phyloP scores from a whole-genome alignment of 2,797 vertebrate genomes.

The Scyliorhinus canicula region DNA sequence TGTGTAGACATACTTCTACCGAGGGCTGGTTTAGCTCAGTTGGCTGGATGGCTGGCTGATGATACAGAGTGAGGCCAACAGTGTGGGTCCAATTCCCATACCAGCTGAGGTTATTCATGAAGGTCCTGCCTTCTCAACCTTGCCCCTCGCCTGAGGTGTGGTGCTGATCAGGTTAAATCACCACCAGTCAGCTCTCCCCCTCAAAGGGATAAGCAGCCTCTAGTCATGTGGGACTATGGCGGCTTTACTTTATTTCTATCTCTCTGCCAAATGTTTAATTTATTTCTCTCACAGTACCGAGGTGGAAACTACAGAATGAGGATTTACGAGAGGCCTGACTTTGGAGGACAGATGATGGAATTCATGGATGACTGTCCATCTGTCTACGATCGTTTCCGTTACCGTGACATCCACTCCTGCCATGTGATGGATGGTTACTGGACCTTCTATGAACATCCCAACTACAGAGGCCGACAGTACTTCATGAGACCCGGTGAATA shows the following conservation, averaged over 20 bases:
- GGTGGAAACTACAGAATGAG: slow-evolving; percentile 61
- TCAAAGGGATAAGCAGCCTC: too few species aligned
- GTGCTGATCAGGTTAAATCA: too few species aligned
- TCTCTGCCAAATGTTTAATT: background rate
- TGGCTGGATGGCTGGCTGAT: too few species aligned
- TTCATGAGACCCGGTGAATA: slow-evolving; percentile 66
- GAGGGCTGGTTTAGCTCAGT: too few species aligned
- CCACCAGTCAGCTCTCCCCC: too few species aligned
- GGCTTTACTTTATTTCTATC: too few species aligned
- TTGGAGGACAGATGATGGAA: slow-evolving; percentile 70
- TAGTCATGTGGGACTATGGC: too few species aligned
- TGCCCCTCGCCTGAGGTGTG: too few species aligned
- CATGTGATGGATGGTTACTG: slow-evolving; percentile 65
- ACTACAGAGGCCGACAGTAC: slow-evolving; percentile 55
- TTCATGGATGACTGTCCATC: slow-evolving; percentile 70
- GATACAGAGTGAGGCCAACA: too few species aligned
- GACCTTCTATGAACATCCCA: background rate
- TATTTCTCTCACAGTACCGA: background rate
- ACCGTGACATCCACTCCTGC: background rate
- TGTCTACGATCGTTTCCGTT: slow-evolving; percentile 31
- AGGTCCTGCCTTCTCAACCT: too few species aligned
- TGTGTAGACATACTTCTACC: background rate
- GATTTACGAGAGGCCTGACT: slow-evolving; percentile 69
- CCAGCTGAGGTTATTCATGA: too few species aligned
- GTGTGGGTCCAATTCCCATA: too few species aligned